Conservation (phyloP, 2,888 invertebrate genomes). For the Cataglyphis cursor region DNA sequence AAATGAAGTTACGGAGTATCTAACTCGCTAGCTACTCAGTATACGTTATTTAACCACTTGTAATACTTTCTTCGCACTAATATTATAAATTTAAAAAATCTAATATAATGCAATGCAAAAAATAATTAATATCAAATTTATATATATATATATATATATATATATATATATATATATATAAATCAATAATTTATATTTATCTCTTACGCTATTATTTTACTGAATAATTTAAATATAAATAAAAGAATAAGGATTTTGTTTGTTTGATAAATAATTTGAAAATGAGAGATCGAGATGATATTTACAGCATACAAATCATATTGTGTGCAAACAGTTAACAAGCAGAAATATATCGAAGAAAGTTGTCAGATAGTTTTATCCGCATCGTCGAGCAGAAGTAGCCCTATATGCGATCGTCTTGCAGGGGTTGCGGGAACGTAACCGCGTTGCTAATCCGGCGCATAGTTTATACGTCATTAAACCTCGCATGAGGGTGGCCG, state of each 20-base stretch:
- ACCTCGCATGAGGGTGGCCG: constrained; percentile 75
- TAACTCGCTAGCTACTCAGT: neutral
- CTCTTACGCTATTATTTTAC: neutral
- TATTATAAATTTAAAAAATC: neutral
- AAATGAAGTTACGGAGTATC: neutral
- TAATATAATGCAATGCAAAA: neutral
- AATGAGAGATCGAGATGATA: neutral
- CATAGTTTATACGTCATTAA: constrained; percentile 87
- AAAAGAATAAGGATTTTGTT: neutral
- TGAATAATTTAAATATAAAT: neutral
- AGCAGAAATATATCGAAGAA: constrained; percentile 14
- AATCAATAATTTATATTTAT: neutral
- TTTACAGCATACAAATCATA: neutral
- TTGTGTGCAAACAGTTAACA: constrained; percentile 8
- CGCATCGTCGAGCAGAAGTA: constrained; percentile 63
- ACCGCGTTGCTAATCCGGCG: constrained; percentile 84
- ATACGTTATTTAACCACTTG: neutral
- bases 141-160: neutral
- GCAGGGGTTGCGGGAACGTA: constrained; percentile 63
- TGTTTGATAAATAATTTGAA: neutral
- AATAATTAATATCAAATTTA: neutral
- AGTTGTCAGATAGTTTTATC: constrained; percentile 49
- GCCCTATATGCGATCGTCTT: constrained; percentile 67
- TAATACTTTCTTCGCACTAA: neutral
- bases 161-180: too few species aligned